Evolutionary conservation across 1,140 invertebrate species (phyloP).

Genomic region (Druon quercuslanigerum): DNA sequence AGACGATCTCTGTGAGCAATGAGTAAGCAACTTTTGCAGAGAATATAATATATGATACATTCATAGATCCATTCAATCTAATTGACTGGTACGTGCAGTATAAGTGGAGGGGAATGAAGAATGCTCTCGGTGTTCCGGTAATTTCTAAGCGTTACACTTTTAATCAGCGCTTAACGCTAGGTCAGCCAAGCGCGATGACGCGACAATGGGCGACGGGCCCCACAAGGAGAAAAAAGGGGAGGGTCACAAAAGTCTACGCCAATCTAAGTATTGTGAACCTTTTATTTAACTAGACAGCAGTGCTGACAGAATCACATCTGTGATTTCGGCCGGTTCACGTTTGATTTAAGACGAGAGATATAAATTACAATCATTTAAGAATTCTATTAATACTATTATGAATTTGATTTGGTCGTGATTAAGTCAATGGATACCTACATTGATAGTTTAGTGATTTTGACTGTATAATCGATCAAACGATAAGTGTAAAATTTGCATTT

Average conservation of each 20-base stretch:
- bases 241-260: constrained; percentile 41
- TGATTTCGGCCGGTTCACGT: constrained; percentile 5
- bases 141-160: constrained; percentile 65
- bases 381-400: not conserved
- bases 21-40: constrained; percentile 32
- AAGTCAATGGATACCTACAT: too few relatives aligned
- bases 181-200: constrained; percentile 57
- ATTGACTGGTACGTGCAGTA: constrained; percentile 38
- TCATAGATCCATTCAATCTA: constrained; percentile 42
- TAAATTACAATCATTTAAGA: constrained; percentile 3
- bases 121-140: constrained; percentile 28
- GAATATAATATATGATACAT: constrained; percentile 3
- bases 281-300: constrained; percentile 45
- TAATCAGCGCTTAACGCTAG: constrained; percentile 65
- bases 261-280: constrained; percentile 13
- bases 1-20: not conserved
- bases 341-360: constrained; percentile 25
- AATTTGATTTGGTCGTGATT: not conserved
- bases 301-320: constrained; percentile 52
- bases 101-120: constrained; percentile 30
- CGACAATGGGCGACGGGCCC: constrained; percentile 51
- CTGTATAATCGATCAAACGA: too few relatives aligned
- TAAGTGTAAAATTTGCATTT: not conserved
- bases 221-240: constrained; percentile 43
- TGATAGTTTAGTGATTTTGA: too few relatives aligned